Conservation (phyloP, 37 sponge, comb jelly and placozoan genomes). For the Chondrosia reniformis region DNA sequence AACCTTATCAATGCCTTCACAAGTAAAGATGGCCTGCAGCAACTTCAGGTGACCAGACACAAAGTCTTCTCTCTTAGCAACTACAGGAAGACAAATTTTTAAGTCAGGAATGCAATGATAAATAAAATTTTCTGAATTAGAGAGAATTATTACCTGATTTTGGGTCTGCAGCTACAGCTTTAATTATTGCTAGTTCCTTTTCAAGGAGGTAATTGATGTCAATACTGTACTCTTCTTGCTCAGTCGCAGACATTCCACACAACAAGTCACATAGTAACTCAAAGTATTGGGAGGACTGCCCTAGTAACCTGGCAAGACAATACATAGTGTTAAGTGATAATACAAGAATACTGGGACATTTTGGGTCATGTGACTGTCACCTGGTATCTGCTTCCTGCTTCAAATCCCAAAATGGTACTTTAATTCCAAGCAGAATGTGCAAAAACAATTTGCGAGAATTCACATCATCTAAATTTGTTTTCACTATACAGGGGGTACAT, state of each 20-base stretch:
- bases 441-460: constrained; percentile 75
- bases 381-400: neutral
- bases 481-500: neutral
- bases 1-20: constrained; percentile 68
- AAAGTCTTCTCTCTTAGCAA: constrained; percentile 40
- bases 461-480: neutral
- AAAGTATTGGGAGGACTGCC: constrained; percentile 63
- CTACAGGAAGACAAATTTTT: neutral
- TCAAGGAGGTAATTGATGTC: constrained; percentile 46
- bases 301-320: constrained; percentile 28
- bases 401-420: constrained; percentile 37
- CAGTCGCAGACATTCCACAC: constrained; percentile 28
- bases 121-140: too few relatives aligned
- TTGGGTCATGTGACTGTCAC: neutral
- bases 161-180: too few relatives aligned
- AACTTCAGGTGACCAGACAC: constrained; percentile 88
- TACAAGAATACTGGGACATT: neutral
- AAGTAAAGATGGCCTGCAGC: constrained; percentile 58
- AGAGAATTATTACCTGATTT: too few relatives aligned
- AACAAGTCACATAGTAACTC: constrained; percentile 45
- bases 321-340: neutral
- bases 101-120: neutral
- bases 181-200: constrained; percentile 66
- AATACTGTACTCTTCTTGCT: constrained; percentile 46
- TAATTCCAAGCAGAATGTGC: constrained; percentile 41